Percentiles rank a stretch among this genome's conserved stretches.
Conservation (phyloP, 2,888 invertebrate genomes). For the Apamea sordens region DNA sequence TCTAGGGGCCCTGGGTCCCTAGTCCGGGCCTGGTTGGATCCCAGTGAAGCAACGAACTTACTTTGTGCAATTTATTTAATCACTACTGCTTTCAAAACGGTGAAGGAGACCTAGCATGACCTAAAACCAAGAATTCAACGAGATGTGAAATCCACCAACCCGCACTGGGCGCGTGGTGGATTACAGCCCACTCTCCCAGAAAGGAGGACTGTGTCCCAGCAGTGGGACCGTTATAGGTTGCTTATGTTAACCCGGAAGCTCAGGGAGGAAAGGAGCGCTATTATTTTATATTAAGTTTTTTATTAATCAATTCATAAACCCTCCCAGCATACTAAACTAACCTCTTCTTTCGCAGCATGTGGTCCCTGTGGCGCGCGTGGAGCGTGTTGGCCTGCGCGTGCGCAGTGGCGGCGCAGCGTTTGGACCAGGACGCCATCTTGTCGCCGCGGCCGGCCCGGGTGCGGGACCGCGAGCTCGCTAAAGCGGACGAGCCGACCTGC, state of each 20-base stretch:
- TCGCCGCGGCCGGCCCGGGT: slow-evolving; percentile 83
- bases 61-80: too few species aligned
- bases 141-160: neutral
- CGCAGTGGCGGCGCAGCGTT: slow-evolving; percentile 80
- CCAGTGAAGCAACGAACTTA: neutral
- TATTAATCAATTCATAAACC: neutral
- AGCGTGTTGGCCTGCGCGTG: slow-evolving; percentile 78
- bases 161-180: neutral
- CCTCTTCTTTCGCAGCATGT: slow-evolving; percentile 79
- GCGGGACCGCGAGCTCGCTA: slow-evolving; percentile 84
- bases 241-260: neutral
- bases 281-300: neutral
- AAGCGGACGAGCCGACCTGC: slow-evolving; percentile 94
- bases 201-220: neutral
- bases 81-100: neutral
- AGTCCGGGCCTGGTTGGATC: neutral
- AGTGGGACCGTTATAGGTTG: neutral
- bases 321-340: slow-evolving; percentile 4
- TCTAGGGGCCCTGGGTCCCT: too few species aligned
- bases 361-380: slow-evolving; percentile 82
- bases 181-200: neutral
- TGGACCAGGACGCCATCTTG: slow-evolving; percentile 84
- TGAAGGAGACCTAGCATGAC: neutral
- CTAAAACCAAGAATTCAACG: neutral
- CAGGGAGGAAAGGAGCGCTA: neutral